Evolutionary conservation across 2,113 vertebrate genomes (phyloP).

Genomic region (Columbina picui): DNA sequence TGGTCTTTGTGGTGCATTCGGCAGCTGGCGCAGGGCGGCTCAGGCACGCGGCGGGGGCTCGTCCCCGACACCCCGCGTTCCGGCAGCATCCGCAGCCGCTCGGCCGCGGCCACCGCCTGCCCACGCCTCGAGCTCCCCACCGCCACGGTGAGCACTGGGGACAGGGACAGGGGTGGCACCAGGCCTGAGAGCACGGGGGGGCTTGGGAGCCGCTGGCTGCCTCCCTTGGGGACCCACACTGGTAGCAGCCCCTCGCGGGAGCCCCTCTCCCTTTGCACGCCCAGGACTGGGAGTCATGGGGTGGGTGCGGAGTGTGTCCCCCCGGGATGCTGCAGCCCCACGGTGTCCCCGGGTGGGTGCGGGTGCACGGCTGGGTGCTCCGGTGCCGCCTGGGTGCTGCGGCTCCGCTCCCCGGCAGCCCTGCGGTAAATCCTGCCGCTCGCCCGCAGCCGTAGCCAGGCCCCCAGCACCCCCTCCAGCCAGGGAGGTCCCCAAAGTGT

Average conservation of each 20-base stretch:
- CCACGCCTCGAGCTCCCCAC: not conserved
- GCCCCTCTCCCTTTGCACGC: not conserved
- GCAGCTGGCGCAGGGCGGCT: conserved; percentile 51
- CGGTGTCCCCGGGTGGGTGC: not conserved
- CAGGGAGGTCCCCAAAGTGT: not conserved
- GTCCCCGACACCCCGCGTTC: not conserved
- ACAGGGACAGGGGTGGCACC: not conserved
- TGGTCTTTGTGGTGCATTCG: conserved; percentile 69
- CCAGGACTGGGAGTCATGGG: not conserved
- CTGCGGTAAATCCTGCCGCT: not conserved
- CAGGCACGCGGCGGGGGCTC: not conserved
- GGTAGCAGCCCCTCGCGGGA: accelerated
- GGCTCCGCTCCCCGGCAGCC: not conserved
- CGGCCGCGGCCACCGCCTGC: not conserved
- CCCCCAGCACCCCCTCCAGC: not conserved
- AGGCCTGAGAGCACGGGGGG: not conserved
- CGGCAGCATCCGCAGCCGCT: not conserved
- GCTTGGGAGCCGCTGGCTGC: not conserved
- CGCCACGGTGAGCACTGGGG: conserved; percentile 34
- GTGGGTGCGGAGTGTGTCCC: not conserved
- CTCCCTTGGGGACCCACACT: not conserved
- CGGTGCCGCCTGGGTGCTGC: not conserved
- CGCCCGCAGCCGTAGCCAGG: not conserved
- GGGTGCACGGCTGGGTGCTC: not conserved
- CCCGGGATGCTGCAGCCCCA: not conserved